Conservation (phyloP, 2,888 invertebrate species). For the Colletes collaris region DNA sequence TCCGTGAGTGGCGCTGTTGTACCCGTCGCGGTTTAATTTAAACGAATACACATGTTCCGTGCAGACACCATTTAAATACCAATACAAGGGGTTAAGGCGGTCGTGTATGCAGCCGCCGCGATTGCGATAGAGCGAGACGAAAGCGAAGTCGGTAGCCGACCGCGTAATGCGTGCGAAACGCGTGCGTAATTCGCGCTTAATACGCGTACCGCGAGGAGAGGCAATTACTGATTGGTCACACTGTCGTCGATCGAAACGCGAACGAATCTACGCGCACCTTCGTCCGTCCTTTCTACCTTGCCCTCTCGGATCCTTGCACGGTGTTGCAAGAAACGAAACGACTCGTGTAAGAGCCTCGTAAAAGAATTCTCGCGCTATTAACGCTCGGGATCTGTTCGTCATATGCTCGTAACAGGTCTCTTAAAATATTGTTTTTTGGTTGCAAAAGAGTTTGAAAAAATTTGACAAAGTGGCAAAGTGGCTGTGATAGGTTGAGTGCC, state of each 20-base stretch:
- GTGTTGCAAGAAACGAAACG: too few relatives aligned
- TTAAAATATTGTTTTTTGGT: too few relatives aligned
- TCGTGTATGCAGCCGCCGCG: neutral
- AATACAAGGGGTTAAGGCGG: neutral
- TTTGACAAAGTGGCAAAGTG: too few relatives aligned
- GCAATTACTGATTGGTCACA: conserved; percentile 79
- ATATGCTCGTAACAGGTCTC: too few relatives aligned
- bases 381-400: too few relatives aligned
- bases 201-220: conserved; percentile 73
- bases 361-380: too few relatives aligned
- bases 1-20: too few relatives aligned
- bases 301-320: neutral
- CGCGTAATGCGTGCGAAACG: conserved; percentile 71
- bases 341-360: too few relatives aligned
- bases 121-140: conserved; percentile 50
- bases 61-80: neutral
- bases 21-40: neutral
- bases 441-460: too few relatives aligned
- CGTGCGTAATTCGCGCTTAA: conserved; percentile 76
- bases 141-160: conserved; percentile 68
- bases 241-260: conserved; percentile 75
- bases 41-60: neutral
- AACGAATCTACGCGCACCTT: conserved; percentile 59
- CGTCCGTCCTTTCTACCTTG: neutral
- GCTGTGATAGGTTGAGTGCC: too few relatives aligned